These are phyloP conservation scores for Atherinomorus stipes DNA, from an alignment of 2,113 vertebrate species.

Conservation along the genomic window DNA sequence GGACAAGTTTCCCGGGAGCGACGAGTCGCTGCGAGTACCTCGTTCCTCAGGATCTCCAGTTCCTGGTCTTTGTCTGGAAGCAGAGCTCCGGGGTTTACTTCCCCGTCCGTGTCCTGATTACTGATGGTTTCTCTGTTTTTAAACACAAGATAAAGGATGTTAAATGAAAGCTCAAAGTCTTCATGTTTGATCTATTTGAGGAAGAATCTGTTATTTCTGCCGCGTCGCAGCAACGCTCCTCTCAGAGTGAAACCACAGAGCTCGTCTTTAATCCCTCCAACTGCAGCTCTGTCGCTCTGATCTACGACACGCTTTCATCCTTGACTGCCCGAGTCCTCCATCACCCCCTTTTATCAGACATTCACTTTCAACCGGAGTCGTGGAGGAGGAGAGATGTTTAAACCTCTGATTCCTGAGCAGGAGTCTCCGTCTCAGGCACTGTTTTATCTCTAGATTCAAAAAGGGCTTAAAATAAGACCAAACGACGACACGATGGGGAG, in stretches of 20 bases:
- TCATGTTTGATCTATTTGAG: too few species aligned
- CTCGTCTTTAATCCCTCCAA: not conserved
- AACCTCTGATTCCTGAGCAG: conserved; percentile 9
- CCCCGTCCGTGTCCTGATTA: conserved; percentile 75
- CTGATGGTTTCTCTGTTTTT: conserved; percentile 79
- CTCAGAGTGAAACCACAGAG: not conserved
- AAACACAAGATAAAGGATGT: too few species aligned
- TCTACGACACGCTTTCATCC: conserved; percentile 18
- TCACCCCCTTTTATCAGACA: not conserved
- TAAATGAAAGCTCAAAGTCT: too few species aligned
- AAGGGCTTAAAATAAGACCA: conserved; percentile 8
- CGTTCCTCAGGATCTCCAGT: conserved; percentile 91
- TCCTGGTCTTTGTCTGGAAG: conserved; percentile 92
- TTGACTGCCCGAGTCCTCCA: too few species aligned
- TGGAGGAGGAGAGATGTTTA: not conserved
- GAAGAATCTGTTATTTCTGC: conserved; percentile 20
- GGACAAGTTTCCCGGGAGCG: not conserved
- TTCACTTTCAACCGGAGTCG: not conserved
- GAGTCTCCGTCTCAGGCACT: not conserved
- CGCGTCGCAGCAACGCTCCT: conserved; percentile 11
- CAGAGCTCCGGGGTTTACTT: conserved; percentile 82
- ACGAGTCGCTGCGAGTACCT: conserved; percentile 78
- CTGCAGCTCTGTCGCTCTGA: conserved; percentile 1
- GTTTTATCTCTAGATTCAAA: not conserved
- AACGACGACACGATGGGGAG: not conserved